Evolutionary conservation across 2,113 vertebrate species (phyloP), one percentile per base, ranked within the genome.

Genomic region (Ictidomys tridecemlineatus): DNA sequence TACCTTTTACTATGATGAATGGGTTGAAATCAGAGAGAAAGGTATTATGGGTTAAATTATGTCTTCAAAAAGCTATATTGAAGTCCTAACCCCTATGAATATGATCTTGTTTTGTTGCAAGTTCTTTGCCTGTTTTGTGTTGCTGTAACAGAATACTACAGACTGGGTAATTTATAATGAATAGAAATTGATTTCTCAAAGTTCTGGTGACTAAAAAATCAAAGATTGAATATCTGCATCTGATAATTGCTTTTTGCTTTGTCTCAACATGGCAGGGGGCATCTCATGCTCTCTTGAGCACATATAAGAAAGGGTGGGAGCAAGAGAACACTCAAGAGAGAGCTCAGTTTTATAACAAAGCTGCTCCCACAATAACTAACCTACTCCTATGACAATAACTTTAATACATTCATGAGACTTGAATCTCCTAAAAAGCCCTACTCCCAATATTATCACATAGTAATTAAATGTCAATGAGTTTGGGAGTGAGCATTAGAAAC

Each of bases 61-160:
- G 20, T 48, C 1, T 39, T 5, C 7, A 2, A 20, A 87, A 56
- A 84, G 20, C 22, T 84, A 84, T 34, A 30, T 56, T 79, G 34
- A 96, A 56, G 28, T 73, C 37, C 11, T 73, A 92, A 74, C 20
- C 26, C 6, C 11, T 85, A 48, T 92, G 67, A 89, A 97, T 65
- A 9, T 74, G 42, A 72, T 30, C 24, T 70, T 83, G 42, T 56
- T 80, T 88, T 37, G 34, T 88, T 93, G 63, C 91, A 74, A 37
- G 34, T 17, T 48, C 1, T 77, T 63, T 72, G 48, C n/a, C 5
- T 70, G 39, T 73, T 76, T 94, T 74, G 8, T 89, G 17, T 28
- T 56, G 22, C 78, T 77, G 30, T 84, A 48, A 77, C 16, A 69
- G 9, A 94, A 32, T n/a, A 56, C 30, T 28, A 83, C 7, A 76